Evolutionary conservation across 1,140 invertebrate species (phyloP), one percentile per base, ranked within the genome.

Genomic region (Argopecten irradians): DNA sequence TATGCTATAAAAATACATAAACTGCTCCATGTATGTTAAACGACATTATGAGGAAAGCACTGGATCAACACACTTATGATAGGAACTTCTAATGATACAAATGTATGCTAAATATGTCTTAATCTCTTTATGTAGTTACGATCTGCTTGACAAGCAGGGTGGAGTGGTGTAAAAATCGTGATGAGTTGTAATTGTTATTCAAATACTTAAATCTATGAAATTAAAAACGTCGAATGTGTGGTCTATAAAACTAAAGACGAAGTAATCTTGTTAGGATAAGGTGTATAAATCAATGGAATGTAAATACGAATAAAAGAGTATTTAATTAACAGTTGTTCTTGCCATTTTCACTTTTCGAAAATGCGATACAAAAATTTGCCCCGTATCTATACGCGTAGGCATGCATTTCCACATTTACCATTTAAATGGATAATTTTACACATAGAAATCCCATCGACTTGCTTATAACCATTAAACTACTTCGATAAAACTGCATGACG

Each of bases 391-490:
- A 8, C 22, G 8, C 55, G 16, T 28, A 28, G 55, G 55, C n/a
- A 71, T 71, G 43, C 55, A 71, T 71, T 71, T n/a, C 16, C 55
- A 22, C 55, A 71, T 71, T 71, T 71, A 71, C 55, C n/a, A 71
- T 28, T 71, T 5, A 71, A 71, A n/a, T 8, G 55, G 55, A 71
- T 71, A 71, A 71, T 7, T 28, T 71, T 71, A 28, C 55, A 71
- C 2, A n/a, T 7, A 28, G 55, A 71, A 28, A 71, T 28, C n/a
- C 1, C 55, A 71, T 71, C 28, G 55, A 71, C 55, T 71, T n/a
- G 55, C 28, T 71, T 71, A 71, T 71, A 71, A 71, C 55, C 55
- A 28, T 71, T 71, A 28, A 71, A 28, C n/a, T 71, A 71, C 1
- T 71, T 71, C 8, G 22, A 71, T 71, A 71, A n/a, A 71, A 71